Conservation (phyloP, 2,888 invertebrate species). For the Lucinisca nassula region DNA sequence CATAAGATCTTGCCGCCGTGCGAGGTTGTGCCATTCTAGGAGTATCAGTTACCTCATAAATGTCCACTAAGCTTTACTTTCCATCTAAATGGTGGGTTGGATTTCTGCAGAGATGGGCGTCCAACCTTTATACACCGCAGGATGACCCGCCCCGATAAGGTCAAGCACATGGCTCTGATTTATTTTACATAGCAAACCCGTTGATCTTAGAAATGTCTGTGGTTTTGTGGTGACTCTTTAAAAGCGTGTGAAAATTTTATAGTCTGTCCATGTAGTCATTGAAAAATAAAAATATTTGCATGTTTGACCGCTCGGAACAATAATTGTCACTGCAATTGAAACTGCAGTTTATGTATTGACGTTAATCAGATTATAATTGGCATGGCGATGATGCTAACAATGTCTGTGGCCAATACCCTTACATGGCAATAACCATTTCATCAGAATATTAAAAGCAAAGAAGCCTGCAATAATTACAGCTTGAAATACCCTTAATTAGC, state of each 20-base stretch:
- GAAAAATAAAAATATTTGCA: slow-evolving; percentile 8
- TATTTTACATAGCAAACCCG: slow-evolving; percentile 1
- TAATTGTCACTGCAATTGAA: neutral
- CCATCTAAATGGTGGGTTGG: neutral
- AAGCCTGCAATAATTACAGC: neutral
- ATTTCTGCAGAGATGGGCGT: neutral
- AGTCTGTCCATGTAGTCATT: neutral
- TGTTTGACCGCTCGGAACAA: neutral
- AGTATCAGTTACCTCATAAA: neutral
- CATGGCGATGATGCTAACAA: neutral
- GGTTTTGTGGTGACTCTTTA: neutral
- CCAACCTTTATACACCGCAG: neutral
- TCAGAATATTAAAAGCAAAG: neutral
- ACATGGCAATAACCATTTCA: slow-evolving; percentile 6
- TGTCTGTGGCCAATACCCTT: slow-evolving; percentile 1
- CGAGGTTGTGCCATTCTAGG: neutral
- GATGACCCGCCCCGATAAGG: neutral
- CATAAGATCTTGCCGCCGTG: no score
- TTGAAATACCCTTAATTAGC: neutral
- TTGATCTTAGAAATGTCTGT: neutral
- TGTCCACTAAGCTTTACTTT: neutral
- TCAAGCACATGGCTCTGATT: neutral
- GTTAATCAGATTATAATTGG: slow-evolving; percentile 7
- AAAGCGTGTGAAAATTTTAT: slow-evolving; percentile 4
- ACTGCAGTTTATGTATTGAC: slow-evolving; percentile 1